Evolutionary conservation across 2,113 vertebrate genomes (phyloP).

Genomic region (Alethe castanea): DNA sequence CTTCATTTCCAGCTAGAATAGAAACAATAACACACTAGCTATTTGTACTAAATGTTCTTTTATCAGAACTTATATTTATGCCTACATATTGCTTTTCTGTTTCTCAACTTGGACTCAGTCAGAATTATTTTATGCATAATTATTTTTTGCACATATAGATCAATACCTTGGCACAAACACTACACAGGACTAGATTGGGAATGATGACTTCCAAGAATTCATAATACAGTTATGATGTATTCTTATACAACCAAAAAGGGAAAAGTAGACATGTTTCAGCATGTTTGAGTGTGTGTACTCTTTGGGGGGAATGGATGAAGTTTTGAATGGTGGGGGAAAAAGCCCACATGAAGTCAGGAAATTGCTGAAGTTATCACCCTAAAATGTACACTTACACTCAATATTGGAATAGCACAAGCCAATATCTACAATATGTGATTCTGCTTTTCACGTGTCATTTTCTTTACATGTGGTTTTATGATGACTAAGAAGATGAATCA

Average conservation of each 20-base stretch:
- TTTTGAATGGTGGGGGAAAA: not conserved
- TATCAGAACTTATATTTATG: conserved; percentile 23
- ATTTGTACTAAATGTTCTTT: conserved; percentile 44
- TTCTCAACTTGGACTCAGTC: not conserved
- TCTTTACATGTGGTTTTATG: not conserved
- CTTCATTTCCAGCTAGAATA: conserved; percentile 33
- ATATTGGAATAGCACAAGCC: not conserved
- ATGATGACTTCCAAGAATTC: not conserved
- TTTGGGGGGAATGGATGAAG: not conserved
- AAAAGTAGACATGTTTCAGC: not conserved
- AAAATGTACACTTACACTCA: not conserved
- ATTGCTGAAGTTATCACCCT: not conserved
- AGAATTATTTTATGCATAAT: not conserved
- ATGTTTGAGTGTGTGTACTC: not conserved
- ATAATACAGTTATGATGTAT: not conserved
- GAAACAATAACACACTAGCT: not conserved
- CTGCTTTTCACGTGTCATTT: not conserved
- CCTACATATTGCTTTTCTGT: not conserved
- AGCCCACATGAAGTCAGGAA: not conserved
- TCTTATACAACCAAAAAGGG: accelerated
- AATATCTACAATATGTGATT: not conserved
- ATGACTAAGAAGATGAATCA: not conserved
- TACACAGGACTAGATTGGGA: not conserved
- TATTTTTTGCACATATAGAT: not conserved
- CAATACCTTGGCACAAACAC: not conserved